These are phyloP conservation scores for Lampropteryx suffumata DNA, from an alignment of 2,888 invertebrate genomes.

Conservation along the genomic window DNA sequence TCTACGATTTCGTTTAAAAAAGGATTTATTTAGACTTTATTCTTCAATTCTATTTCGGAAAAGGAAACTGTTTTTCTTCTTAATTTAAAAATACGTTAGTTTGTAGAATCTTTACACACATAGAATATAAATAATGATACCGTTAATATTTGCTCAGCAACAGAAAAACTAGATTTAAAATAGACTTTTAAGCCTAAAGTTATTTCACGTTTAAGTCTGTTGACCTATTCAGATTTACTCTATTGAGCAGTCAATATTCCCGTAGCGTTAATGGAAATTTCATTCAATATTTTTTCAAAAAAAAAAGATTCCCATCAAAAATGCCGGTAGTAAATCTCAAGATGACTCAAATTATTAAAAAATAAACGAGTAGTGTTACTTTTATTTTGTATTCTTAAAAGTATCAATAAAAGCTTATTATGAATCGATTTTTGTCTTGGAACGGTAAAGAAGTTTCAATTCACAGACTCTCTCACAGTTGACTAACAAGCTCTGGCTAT, in stretches of 20 bases:
- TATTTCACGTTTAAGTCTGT: too few species aligned
- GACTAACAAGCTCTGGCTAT: slow-evolving; percentile 42
- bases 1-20: background rate
- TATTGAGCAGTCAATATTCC: too few species aligned
- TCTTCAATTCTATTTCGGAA: too few species aligned
- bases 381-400: slow-evolving; percentile 36
- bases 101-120: too few species aligned
- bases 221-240: too few species aligned
- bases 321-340: slow-evolving; percentile 18
- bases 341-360: slow-evolving; percentile 25
- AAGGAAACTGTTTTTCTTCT: too few species aligned
- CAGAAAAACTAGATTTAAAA: too few species aligned
- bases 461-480: slow-evolving; percentile 43
- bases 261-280: slow-evolving; percentile 1
- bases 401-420: slow-evolving; percentile 42
- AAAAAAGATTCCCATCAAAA: slow-evolving; percentile 23
- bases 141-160: too few species aligned
- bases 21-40: too few species aligned
- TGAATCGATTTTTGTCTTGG: slow-evolving; percentile 41
- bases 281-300: slow-evolving; percentile 17
- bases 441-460: slow-evolving; percentile 43
- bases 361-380: slow-evolving; percentile 19
- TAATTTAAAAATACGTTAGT: too few species aligned
- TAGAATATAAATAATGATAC: too few species aligned
- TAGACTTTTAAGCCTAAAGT: too few species aligned